These are phyloP conservation scores for Erpobdella octoculata DNA, from an alignment of 2,888 invertebrate genomes.

Conservation along the genomic window DNA sequence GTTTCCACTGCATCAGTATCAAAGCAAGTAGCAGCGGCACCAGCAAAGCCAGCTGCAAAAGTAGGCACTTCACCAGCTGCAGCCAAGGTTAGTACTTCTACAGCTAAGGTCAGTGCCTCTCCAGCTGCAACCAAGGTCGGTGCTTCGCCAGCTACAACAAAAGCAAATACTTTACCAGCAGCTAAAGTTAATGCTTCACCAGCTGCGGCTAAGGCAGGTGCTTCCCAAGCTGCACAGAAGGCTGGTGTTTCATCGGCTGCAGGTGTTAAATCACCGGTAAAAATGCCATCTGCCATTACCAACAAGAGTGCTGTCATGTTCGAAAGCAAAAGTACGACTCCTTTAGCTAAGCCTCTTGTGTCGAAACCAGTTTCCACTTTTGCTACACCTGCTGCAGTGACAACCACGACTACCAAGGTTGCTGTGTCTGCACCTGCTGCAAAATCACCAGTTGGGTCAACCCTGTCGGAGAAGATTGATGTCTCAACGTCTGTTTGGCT, in stretches of 20 bases:
- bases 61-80: too few species aligned
- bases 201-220: neutral
- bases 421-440: neutral
- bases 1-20: neutral
- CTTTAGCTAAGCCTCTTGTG: neutral
- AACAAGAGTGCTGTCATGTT: too few species aligned
- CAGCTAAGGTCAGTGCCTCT: too few species aligned
- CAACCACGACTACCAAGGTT: neutral
- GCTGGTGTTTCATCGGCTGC: too few species aligned
- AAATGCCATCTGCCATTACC: too few species aligned
- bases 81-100: too few species aligned
- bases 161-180: neutral
- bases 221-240: too few species aligned
- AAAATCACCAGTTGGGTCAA: neutral
- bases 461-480: neutral
- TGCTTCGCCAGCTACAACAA: neutral
- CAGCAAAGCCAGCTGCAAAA: too few species aligned
- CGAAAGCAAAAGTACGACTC: too few species aligned
- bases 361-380: neutral
- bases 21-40: neutral
- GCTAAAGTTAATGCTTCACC: neutral
- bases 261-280: too few species aligned
- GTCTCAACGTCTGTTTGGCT: conserved; percentile 10
- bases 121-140: too few species aligned
- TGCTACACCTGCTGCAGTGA: neutral